Percentiles rank a stretch among this genome's conserved stretches.
Conservation (phyloP, 2,113 vertebrate genomes). For the Tinamus guttatus region DNA sequence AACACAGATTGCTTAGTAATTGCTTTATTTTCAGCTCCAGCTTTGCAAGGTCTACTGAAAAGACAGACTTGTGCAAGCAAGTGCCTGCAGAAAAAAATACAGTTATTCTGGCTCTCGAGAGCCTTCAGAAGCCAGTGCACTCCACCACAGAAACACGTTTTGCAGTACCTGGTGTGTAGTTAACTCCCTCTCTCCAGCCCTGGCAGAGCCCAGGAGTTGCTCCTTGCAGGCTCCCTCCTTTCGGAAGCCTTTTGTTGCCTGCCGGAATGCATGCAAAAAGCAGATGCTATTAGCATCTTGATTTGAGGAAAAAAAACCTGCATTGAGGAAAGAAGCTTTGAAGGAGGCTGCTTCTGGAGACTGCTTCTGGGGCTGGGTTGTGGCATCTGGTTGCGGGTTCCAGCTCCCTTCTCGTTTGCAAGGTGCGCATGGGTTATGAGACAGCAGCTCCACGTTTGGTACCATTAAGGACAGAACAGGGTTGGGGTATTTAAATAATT, state of each 20-base stretch:
- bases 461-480: not conserved
- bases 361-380: not conserved
- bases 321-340: not conserved
- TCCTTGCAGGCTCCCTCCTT: not conserved
- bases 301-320: not conserved
- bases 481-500: not conserved
- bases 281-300: not conserved
- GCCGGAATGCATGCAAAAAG: not conserved
- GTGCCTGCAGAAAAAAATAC: not conserved
- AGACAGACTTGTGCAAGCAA: not conserved
- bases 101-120: not conserved
- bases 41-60: not conserved
- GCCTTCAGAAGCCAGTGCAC: not conserved
- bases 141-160: not conserved
- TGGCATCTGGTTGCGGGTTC: not conserved
- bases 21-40: not conserved
- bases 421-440: not conserved
- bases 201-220: not conserved
- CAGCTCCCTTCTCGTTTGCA: not conserved
- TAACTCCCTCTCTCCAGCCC: slow-evolving; percentile 1
- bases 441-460: not conserved
- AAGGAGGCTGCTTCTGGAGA: not conserved
- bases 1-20: not conserved
- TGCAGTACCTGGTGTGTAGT: not conserved
- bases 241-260: not conserved